Percentiles rank a stretch among this genome's conserved stretches.
phyloP scores from a whole-genome alignment of 1,140 invertebrate species.

The Drosophila biarmipes region DNA sequence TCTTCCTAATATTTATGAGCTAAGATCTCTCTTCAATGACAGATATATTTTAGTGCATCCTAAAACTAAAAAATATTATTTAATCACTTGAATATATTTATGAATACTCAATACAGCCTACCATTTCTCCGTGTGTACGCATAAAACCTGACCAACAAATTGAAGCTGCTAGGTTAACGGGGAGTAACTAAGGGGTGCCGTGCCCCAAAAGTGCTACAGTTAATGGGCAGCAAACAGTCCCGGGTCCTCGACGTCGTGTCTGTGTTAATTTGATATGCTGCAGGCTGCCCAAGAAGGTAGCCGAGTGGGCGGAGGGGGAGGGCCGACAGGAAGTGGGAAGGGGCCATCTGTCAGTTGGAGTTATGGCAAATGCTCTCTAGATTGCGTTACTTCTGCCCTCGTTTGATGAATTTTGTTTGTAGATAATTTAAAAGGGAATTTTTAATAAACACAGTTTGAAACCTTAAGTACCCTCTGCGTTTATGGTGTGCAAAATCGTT shows the following conservation, averaged over 20 bases:
- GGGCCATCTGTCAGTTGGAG: conserved; percentile 72
- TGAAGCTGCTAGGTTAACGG: conserved; percentile 41
- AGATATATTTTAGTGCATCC: too few relatives aligned
- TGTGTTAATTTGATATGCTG: conserved; percentile 81
- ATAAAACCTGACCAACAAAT: conserved; percentile 77
- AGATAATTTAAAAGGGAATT: conserved; percentile 19
- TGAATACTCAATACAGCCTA: background rate
- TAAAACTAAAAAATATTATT: too few relatives aligned
- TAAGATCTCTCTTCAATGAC: too few relatives aligned
- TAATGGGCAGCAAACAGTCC: conserved; percentile 74
- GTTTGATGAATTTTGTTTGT: conserved; percentile 27
- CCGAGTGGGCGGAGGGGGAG: background rate
- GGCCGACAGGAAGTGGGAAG: conserved; percentile 45
- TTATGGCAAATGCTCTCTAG: conserved; percentile 46
- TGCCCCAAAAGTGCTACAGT: conserved; percentile 80
- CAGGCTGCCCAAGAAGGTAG: conserved; percentile 54
- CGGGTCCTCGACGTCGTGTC: conserved; percentile 60
- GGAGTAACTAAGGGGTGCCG: conserved; percentile 25
- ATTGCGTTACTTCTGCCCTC: conserved; percentile 38
- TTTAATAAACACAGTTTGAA: conserved; percentile 3
- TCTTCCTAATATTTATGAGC: too few relatives aligned
- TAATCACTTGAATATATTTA: background rate
- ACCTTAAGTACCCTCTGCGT: background rate
- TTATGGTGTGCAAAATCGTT: background rate
- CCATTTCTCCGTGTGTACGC: conserved; percentile 5